Conservation (phyloP, 2,888 invertebrate genomes). For the Drosophila hawaiiensis region DNA sequence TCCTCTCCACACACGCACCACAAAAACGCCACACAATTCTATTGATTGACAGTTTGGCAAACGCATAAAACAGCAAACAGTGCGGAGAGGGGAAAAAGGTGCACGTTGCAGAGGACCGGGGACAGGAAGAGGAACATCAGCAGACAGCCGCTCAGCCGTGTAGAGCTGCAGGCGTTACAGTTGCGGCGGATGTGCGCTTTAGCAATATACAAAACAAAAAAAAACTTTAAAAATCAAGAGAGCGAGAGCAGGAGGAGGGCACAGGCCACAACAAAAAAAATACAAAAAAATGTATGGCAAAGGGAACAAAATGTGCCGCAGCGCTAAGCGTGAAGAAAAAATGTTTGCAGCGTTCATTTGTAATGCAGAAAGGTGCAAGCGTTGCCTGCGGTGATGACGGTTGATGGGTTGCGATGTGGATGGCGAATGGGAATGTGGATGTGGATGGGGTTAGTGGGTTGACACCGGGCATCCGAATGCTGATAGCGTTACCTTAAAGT, state of each 20-base stretch:
- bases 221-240: background rate
- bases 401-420: background rate
- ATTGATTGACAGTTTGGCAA: slow-evolving; percentile 81
- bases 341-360: slow-evolving; percentile 65
- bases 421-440: background rate
- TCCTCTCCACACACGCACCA: slow-evolving; percentile 21
- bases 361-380: slow-evolving; percentile 76
- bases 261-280: slow-evolving; percentile 28
- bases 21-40: slow-evolving; percentile 63
- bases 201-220: slow-evolving; percentile 16
- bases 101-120: background rate
- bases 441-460: background rate
- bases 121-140: slow-evolving; percentile 53
- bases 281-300: slow-evolving; percentile 25
- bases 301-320: slow-evolving; percentile 48
- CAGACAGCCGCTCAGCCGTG: slow-evolving; percentile 61
- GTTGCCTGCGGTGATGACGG: slow-evolving; percentile 58
- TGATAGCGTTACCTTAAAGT: slow-evolving; percentile 47
- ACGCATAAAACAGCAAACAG: slow-evolving; percentile 62
- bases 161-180: slow-evolving; percentile 76
- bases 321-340: slow-evolving; percentile 53
- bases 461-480: slow-evolving; percentile 35
- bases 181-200: slow-evolving; percentile 74
- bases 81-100: slow-evolving; percentile 1
- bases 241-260: background rate